Evolutionary conservation across 2,113 vertebrate genomes (phyloP).

Genomic region (Castor canadensis): DNA sequence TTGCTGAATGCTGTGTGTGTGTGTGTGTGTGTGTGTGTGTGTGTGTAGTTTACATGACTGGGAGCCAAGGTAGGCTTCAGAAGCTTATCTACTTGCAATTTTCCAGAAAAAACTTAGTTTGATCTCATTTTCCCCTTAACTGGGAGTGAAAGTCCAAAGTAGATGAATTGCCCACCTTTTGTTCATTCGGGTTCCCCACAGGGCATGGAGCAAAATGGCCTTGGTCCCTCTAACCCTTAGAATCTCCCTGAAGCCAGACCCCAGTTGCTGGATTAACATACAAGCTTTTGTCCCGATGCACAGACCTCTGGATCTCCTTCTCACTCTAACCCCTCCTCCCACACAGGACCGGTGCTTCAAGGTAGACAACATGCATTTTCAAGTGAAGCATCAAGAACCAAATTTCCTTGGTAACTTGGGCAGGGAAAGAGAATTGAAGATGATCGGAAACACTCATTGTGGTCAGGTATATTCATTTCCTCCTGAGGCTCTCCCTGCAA

Average conservation of each 20-base stretch:
- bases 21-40: background rate
- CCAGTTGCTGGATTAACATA: background rate
- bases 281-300: background rate
- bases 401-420: slow-evolving; percentile 54
- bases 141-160: background rate
- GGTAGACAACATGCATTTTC: slow-evolving; percentile 16
- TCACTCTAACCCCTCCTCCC: background rate
- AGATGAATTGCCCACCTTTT: background rate
- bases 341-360: background rate
- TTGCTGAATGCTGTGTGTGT: too few relatives aligned
- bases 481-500: slow-evolving; percentile 39
- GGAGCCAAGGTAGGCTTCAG: background rate
- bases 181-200: background rate
- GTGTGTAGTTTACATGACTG: background rate
- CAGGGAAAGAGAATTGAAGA: slow-evolving; percentile 11
- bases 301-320: background rate
- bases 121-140: background rate
- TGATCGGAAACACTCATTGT: slow-evolving; percentile 30
- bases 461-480: background rate
- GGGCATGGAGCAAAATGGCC: background rate
- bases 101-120: background rate
- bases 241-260: background rate
- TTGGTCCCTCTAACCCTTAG: background rate
- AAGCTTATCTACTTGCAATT: background rate
- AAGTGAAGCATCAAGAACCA: background rate